These are phyloP conservation scores for Anoplopoma fimbria DNA, from an alignment of 2,113 vertebrate species.

Conservation along the genomic window DNA sequence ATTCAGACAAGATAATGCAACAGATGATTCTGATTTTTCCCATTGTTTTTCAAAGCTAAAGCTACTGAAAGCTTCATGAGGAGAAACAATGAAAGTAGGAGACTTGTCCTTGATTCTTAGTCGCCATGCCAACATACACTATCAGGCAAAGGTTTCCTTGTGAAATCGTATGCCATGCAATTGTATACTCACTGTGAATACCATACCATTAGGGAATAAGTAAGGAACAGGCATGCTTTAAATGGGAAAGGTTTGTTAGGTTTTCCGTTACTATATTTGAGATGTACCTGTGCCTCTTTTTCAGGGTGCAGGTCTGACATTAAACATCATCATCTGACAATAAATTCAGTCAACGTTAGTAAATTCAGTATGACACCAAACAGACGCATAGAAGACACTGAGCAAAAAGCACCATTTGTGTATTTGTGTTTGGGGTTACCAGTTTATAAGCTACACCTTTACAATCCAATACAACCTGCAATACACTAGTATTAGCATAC, in stretches of 20 bases:
- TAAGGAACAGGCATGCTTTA: background rate
- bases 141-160: background rate
- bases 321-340: background rate
- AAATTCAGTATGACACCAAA: too few relatives aligned
- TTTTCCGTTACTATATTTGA: background rate
- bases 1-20: background rate
- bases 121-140: background rate
- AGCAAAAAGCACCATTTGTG: background rate
- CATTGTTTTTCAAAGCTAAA: background rate
- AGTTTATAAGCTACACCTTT: background rate
- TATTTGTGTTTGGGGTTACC: background rate
- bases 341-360: too few relatives aligned
- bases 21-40: constrained; percentile 7
- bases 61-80: constrained; percentile 6
- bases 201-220: background rate
- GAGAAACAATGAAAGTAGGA: constrained; percentile 2
- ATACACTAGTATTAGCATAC: background rate
- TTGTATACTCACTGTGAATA: background rate
- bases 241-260: background rate
- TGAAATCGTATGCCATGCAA: background rate
- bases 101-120: background rate
- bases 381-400: background rate
- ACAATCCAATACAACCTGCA: background rate
- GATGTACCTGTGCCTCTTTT: background rate
- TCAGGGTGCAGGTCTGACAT: too few relatives aligned